Conservation (phyloP, 2,888 invertebrate species). For the Protophormia terraenovae region DNA sequence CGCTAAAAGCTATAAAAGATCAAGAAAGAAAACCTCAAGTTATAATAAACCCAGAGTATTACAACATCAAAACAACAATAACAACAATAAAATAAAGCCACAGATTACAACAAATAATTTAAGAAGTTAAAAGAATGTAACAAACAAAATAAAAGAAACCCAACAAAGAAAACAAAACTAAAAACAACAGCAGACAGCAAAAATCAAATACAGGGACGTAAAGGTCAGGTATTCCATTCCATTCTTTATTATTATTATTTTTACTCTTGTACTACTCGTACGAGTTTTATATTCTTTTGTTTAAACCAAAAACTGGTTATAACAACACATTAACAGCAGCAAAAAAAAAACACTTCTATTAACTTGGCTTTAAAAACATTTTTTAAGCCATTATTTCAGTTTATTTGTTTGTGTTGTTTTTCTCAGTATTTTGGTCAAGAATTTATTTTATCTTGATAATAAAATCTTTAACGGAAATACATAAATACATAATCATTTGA, state of each 20-base stretch:
- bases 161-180: conserved; percentile 3
- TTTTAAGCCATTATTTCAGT: not conserved
- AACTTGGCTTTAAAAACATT: conserved; percentile 23
- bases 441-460: conserved; percentile 25
- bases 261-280: not conserved
- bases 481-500: not conserved
- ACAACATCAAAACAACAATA: conserved; percentile 34
- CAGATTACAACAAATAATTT: conserved; percentile 20
- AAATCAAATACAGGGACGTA: conserved; percentile 56
- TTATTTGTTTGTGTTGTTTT: not conserved
- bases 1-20: conserved; percentile 41
- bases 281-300: not conserved
- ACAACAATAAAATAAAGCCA: conserved; percentile 13
- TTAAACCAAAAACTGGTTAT: conserved; percentile 47
- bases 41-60: conserved; percentile 20
- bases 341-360: not conserved
- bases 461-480: conserved; percentile 53
- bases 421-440: conserved; percentile 47
- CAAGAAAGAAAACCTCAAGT: not conserved
- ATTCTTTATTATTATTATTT: no score
- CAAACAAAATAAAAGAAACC: conserved; percentile 27
- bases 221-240: conserved; percentile 55
- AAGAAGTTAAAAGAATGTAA: conserved; percentile 15
- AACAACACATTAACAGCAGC: not conserved
- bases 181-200: no score